Percentiles rank a stretch among this genome's conserved stretches.
These are phyloP conservation scores for Malacosoma neustria DNA, from an alignment of 2,888 invertebrate genomes.

Conservation along the genomic window DNA sequence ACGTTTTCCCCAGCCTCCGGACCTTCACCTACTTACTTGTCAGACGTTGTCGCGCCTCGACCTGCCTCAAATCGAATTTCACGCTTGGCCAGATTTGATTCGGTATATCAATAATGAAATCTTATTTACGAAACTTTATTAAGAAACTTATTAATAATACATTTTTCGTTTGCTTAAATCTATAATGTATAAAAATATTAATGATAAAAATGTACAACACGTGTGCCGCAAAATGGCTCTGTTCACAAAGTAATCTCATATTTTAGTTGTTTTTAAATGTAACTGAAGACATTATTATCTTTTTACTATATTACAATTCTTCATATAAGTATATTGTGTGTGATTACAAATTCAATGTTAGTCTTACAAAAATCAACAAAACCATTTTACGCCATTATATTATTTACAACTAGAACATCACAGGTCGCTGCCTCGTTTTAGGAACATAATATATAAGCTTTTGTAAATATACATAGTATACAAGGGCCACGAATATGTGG, in stretches of 20 bases:
- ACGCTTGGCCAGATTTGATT: constrained; percentile 38
- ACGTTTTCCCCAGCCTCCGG: constrained; percentile 31
- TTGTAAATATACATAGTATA: background rate
- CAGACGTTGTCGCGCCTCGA: constrained; percentile 33
- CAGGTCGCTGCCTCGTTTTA: constrained; percentile 20
- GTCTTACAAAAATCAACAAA: background rate
- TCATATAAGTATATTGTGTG: background rate
- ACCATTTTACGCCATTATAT: background rate
- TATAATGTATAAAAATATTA: constrained; percentile 61
- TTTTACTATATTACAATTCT: too few relatives aligned
- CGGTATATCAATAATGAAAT: constrained; percentile 48
- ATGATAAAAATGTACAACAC: constrained; percentile 19
- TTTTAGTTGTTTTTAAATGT: too few relatives aligned
- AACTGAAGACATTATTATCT: too few relatives aligned
- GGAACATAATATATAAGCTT: background rate
- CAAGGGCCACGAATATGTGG: background rate
- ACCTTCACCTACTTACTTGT: constrained; percentile 56
- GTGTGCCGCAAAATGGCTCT: constrained; percentile 21
- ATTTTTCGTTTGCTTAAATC: constrained; percentile 33
- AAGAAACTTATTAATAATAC: constrained; percentile 52
- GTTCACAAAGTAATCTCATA: background rate
- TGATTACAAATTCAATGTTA: background rate
- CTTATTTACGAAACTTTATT: constrained; percentile 66
- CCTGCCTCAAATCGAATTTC: constrained; percentile 48
- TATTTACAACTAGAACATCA: constrained; percentile 39